Base-by-base conservation (phyloP, 2,888 invertebrate genomes). In the Rhaphigaster nebulosa region DNA sequence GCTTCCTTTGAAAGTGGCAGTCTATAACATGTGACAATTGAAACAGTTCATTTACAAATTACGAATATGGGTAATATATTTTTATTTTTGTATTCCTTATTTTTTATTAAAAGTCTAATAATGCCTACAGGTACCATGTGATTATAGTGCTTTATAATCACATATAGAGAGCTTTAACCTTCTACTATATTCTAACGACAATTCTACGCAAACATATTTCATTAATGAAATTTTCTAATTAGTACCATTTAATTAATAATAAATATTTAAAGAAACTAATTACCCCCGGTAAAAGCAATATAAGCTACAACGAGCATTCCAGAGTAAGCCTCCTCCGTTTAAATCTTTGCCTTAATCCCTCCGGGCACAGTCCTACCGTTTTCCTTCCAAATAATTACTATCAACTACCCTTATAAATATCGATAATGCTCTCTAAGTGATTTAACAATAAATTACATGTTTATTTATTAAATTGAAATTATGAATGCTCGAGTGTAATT, bases 321-420 rank as follows among this genome's bases (percentile, higher is more conserved):
- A 70, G 6, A 6, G 70, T 34, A 70, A 70, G 34, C 70, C 34
- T 20, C 34, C 20, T 70, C 20, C 70, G 13, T 34, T 65, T 65
- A 65, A 65, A 65, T 65, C 65, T 65, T 65, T 18, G 18, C 70
- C 34, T 20, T 70, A 70, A 70, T 70, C 70, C 65, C 34, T 34
- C 20, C 29, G 6, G 65, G 70, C 6, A 29, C 1, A 29, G 13
- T 18, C 29, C 34, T 18, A 34, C 18, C 65, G 10, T 65, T 65
- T 29, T 20, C 34, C 70, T 70, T 70, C 34, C 70, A 34, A 70
- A 70, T 70, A 70, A 70, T 70, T 70, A 70, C 70, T 34, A 70
- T 20, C 34, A 34, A 70, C 34, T 70, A 1, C 0, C 70, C 34
- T 70, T 70, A 70, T 70, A 34, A 70, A 70, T 65, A 65, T 70